Evolutionary conservation across 2,113 vertebrate genomes (phyloP), one percentile per base, ranked within the genome.

Genomic region (Cavia porcellus): DNA sequence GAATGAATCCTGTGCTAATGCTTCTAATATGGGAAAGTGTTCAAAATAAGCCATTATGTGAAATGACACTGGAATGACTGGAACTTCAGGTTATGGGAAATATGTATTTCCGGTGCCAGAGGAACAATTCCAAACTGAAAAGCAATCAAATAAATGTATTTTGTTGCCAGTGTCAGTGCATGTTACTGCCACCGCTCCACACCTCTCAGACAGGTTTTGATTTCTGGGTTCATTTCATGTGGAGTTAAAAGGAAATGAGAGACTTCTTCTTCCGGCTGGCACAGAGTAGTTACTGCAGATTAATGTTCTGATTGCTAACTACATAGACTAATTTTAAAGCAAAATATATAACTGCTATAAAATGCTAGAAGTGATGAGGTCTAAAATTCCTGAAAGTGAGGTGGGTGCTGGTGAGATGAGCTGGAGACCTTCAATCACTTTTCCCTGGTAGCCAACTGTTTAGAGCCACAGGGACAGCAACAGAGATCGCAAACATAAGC

Each of bases 61-160:
- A 95, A 86, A 88, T 89, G 81, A 84, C 35, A 85, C 19, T 45
- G 55, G 66, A 64, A 68, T 17, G 88, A 74, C 24, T 52, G 42
- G 59, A 72, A 75, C 20, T 94, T 89, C 52, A 74, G 74, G 10
- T n/a, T 91, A 86, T 74, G 64, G 35, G 0, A 68, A 90, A 47
- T 66, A 68, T 9, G 81, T 62, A 74, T 7, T 55, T 97, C 17
- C 92, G 45, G 82, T 94, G 62, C 64, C 87, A 92, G 55, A 62
- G 47, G 72, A 89, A 30, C 82, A 96, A 79, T 94, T 97, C 90
- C 81, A 96, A 92, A 96, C 32, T 92, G 35, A 61, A 52, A 92
- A 95, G 68, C 72, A 94, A 97, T 94, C 62, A 92, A 96, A 74
- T 47, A 90, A 95, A 86, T 64, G 59, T 86, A 93, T 94, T 94